phyloP scores from a whole-genome alignment of 2,888 invertebrate genomes.

The Drosophila neonasuta region DNA sequence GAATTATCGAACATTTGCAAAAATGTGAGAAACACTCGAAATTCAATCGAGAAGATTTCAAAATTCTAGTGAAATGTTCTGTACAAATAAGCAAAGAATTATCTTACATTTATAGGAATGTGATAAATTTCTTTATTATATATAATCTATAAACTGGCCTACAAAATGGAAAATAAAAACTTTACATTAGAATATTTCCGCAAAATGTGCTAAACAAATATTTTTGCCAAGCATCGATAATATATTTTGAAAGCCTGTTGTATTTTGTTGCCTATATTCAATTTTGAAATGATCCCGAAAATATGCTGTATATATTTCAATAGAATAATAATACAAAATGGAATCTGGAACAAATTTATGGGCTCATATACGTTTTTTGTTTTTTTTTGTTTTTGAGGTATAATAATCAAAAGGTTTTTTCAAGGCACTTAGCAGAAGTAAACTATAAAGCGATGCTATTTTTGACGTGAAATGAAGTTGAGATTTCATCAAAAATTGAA shows the following conservation, averaged over 20 bases:
- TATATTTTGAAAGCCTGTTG: background rate
- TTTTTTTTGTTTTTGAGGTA: too few species aligned
- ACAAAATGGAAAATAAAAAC: too few species aligned
- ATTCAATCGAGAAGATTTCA: too few species aligned
- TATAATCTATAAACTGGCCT: too few species aligned
- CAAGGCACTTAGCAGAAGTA: background rate
- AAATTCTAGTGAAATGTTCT: too few species aligned
- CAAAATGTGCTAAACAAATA: background rate
- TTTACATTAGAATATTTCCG: too few species aligned
- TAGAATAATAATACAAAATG: background rate
- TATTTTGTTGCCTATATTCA: background rate
- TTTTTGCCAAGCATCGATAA: background rate
- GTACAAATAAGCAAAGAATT: too few species aligned
- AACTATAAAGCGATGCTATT: background rate
- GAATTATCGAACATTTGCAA: too few species aligned
- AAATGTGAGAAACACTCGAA: too few species aligned
- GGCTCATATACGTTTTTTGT: background rate
- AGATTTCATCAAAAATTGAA: background rate
- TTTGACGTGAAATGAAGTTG: background rate
- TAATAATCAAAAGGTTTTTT: background rate
- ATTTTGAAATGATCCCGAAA: conserved; percentile 9
- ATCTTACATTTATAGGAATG: too few species aligned
- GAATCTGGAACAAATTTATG: conserved; percentile 1
- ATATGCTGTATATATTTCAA: conserved; percentile 2
- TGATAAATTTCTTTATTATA: too few species aligned